Conservation (phyloP, 2,113 vertebrate species). For the Panthera uncia region DNA sequence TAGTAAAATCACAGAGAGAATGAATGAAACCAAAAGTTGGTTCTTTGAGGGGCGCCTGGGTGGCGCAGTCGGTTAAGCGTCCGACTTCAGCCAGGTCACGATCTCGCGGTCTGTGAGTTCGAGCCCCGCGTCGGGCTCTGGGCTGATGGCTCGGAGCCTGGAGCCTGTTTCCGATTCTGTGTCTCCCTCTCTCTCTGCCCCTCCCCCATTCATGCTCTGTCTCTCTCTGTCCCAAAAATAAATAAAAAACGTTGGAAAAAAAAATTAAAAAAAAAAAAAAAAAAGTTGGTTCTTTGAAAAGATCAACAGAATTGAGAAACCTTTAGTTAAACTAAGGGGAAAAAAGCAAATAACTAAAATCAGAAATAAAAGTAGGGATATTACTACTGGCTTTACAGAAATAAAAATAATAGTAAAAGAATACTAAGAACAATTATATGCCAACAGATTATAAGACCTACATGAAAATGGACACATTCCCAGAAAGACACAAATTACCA, state of each 20-base stretch:
- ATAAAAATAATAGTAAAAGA: not conserved
- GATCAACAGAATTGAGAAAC: not conserved
- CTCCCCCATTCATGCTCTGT: too few species aligned
- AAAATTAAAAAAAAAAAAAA: too few species aligned
- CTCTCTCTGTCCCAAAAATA: too few species aligned
- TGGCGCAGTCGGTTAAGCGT: too few species aligned
- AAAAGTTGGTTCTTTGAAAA: not conserved
- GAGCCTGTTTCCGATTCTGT: too few species aligned
- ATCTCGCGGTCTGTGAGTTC: too few species aligned
- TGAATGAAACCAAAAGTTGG: not conserved
- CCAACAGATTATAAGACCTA: not conserved
- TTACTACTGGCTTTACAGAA: not conserved
- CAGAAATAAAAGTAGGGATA: not conserved
- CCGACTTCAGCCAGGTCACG: too few species aligned
- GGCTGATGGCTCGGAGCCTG: too few species aligned
- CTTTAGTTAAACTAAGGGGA: not conserved
- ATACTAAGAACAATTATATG: not conserved
- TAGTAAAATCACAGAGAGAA: not conserved
- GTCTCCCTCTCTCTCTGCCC: too few species aligned
- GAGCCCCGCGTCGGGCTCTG: too few species aligned
- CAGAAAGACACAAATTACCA: not conserved
- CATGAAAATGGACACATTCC: not conserved
- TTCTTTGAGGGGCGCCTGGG: not conserved
- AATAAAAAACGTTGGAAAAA: too few species aligned
- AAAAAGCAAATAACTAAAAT: not conserved